Evolutionary conservation across 37 sponge, comb jelly and placozoan species (phyloP), one percentile per base, ranked within the genome.

Genomic region (Spongia lamella): DNA sequence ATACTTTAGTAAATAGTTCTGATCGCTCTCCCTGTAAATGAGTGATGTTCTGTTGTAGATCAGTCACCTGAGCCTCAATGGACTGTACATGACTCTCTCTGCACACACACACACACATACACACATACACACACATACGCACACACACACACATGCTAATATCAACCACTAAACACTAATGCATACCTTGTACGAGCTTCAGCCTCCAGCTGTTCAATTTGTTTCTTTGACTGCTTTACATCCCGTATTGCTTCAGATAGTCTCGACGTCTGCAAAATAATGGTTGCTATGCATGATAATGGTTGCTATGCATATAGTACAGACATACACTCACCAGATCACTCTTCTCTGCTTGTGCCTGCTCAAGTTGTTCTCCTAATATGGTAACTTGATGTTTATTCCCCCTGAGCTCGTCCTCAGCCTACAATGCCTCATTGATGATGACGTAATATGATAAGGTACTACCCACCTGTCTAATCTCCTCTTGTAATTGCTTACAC

Each of bases 1-100:
- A 19, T 26, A 87, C 87, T 72, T 87, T 80, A 53, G 64, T 61
- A 29, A 89, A 80, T 37, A 89, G 79, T 36, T 85, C 90, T 9
- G 62, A 64, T 65, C 70, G 74, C 70, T 89, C 90, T 52, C 22
- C 38, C 53, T 84, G 74, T 15, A 81, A 55, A 19, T 63, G 82
- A 26, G 84, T 43, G 33, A 80, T 68, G 58, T n/a, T 72, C 19
- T 80, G 76, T 53, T 79, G 73, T 1, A 66, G 55, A 38, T 84
- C 68, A n/a, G 70, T 35, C 7, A 80, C 24, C 16, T 63, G 38
- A 21, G 39, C 67, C 36, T 75, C 73, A 6, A 84, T 81, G 20
- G 75, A 71, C 24, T 60, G 34, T 43, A 81, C 59, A 15, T 53
- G 69, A 13, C 21, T 21, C 35, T 81, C 81, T 40, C 87, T 80